A percentile compares a stretch with the other conserved stretches of the same genome.
These are phyloP conservation scores for Climacteris rufus DNA, from an alignment of 2,113 vertebrate genomes.

Conservation along the genomic window DNA sequence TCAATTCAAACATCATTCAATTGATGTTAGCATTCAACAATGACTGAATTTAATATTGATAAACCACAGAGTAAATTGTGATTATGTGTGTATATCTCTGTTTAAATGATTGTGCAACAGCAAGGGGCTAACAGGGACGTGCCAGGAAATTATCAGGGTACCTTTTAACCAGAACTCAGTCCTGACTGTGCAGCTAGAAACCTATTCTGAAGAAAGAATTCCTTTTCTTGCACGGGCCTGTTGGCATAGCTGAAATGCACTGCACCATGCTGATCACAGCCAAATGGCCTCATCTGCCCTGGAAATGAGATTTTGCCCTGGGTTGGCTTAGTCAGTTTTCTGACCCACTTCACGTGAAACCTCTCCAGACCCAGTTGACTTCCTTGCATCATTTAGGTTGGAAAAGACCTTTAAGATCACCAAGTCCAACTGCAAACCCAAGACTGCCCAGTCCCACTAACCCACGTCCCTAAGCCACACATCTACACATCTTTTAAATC, in stretches of 20 bases:
- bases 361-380: background rate
- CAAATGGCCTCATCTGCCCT: background rate
- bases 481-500: background rate
- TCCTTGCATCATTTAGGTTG: background rate
- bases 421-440: background rate
- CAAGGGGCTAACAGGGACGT: background rate
- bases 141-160: background rate
- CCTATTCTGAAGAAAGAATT: background rate
- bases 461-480: background rate
- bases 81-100: background rate
- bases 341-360: background rate
- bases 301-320: background rate
- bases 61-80: background rate
- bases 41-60: background rate
- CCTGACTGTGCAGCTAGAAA: background rate
- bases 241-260: background rate
- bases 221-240: background rate
- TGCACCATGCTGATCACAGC: background rate
- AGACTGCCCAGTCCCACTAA: background rate
- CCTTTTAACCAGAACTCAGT: background rate
- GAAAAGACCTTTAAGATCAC: background rate
- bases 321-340: background rate
- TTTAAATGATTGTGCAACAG: background rate
- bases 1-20: too few relatives aligned
- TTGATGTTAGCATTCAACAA: background rate